A percentile compares a stretch with the other conserved stretches of the same genome.
Evolutionary conservation across 2,113 vertebrate species (phyloP).

Genomic region (Rhodinocichla rosea): DNA sequence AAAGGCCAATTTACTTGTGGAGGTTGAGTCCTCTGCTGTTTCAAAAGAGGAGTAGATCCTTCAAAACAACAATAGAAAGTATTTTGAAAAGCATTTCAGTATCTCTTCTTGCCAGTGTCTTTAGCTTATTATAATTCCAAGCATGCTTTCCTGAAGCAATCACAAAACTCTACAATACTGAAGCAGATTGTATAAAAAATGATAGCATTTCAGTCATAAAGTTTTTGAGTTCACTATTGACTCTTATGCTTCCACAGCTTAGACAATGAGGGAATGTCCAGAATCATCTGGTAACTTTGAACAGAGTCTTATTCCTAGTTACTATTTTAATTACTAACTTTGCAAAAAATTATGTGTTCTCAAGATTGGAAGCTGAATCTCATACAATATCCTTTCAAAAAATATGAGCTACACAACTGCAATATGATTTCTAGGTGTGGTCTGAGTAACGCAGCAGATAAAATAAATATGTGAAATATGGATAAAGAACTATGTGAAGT

Average conservation of each 20-base stretch:
- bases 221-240: not conserved
- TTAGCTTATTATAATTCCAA: not conserved
- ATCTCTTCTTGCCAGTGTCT: not conserved
- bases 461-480: not conserved
- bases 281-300: not conserved
- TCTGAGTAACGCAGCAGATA: not conserved
- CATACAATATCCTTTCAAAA: not conserved
- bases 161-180: not conserved
- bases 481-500: not conserved
- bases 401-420: not conserved
- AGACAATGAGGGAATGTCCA: not conserved
- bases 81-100: not conserved
- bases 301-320: not conserved
- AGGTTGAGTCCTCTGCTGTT: not conserved
- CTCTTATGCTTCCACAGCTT: not conserved
- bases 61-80: not conserved
- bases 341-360: not conserved
- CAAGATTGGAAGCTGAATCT: not conserved
- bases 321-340: not conserved
- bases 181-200: not conserved
- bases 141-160: not conserved
- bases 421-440: not conserved
- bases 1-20: not conserved
- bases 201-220: not conserved
- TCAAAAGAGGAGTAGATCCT: not conserved